phyloP scores from a whole-genome alignment of 2,888 invertebrate species.

The Epiblema foenella region DNA sequence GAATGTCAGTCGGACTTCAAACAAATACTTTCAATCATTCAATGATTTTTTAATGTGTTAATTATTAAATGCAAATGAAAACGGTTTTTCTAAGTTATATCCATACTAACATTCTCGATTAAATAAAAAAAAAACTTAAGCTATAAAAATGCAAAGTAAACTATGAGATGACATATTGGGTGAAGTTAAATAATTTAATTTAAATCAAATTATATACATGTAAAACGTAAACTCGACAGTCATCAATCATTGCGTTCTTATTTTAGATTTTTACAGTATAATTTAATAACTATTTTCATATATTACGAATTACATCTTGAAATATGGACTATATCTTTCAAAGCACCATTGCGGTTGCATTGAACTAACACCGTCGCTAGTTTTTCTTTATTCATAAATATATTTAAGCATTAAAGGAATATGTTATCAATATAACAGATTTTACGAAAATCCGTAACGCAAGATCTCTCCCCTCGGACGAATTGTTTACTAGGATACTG shows the following conservation, averaged over 20 bases:
- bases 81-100: constrained; percentile 10
- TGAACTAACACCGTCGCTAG: constrained; percentile 48
- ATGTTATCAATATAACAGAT: constrained; percentile 16
- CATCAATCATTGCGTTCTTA: constrained; percentile 37
- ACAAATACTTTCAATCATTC: constrained; percentile 35
- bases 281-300: constrained; percentile 42
- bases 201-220: constrained; percentile 44
- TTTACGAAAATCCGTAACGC: not conserved
- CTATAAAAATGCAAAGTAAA: constrained; percentile 44
- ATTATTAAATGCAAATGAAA: constrained; percentile 25
- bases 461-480: not conserved
- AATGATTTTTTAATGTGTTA: constrained; percentile 20
- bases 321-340: constrained; percentile 61
- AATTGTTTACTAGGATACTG: too few relatives aligned
- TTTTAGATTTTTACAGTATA: constrained; percentile 44
- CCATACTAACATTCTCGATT: constrained; percentile 38
- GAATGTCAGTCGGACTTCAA: constrained; percentile 31
- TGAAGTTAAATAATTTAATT: constrained; percentile 53
- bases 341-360: constrained; percentile 75
- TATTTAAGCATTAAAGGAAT: constrained; percentile 29
- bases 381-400: constrained; percentile 37
- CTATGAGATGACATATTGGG: constrained; percentile 68
- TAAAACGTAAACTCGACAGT: constrained; percentile 42
- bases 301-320: constrained; percentile 44
- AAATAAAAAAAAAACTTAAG: constrained; percentile 43